Conservation (phyloP, 2,113 vertebrate genomes). For the Cettia cetti region DNA sequence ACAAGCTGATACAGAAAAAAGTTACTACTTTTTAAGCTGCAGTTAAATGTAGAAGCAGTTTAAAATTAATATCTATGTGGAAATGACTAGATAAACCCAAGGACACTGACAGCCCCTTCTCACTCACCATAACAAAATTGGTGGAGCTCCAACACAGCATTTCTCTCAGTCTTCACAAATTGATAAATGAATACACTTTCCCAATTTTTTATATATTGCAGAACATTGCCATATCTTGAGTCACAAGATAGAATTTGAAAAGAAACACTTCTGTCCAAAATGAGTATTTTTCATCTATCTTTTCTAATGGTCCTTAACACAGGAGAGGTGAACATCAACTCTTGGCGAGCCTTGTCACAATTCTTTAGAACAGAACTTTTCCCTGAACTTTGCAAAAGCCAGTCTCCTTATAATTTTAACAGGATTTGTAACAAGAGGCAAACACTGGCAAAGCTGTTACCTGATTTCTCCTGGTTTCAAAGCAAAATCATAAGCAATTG, state of each 20-base stretch:
- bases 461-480: neutral
- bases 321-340: neutral
- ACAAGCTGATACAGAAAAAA: neutral
- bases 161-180: neutral
- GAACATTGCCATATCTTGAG: neutral
- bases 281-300: neutral
- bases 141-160: neutral
- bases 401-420: neutral
- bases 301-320: neutral
- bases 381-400: neutral
- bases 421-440: neutral
- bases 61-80: neutral
- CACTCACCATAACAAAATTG: neutral
- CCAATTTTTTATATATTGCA: neutral
- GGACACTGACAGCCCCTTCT: neutral
- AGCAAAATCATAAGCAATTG: neutral
- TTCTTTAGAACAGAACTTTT: neutral
- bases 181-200: neutral
- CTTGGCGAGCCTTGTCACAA: neutral
- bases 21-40: neutral
- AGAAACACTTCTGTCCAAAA: neutral
- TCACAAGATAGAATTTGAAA: neutral
- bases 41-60: neutral
- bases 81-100: neutral
- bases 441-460: neutral